Base-by-base conservation (phyloP, 64 coral and sea anemone genomes). In the Astreopora myriophthalma region DNA sequence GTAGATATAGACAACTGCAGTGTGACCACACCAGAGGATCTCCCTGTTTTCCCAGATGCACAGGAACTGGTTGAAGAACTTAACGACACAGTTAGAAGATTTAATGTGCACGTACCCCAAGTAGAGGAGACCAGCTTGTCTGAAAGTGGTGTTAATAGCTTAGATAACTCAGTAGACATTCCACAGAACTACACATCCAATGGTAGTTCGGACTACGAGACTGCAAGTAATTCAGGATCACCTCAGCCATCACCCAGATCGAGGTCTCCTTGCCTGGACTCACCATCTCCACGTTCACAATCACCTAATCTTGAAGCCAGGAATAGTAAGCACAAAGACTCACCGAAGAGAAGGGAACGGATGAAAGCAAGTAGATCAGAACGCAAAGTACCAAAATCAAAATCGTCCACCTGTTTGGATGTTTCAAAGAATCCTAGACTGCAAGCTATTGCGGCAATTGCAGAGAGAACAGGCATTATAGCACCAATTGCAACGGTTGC, bases 381-480 rank as follows among this genome's bases (percentile, higher is more conserved):
- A 26, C n/a, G 71, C 22, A 96, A 80, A 90, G 95, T 92, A 17
- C 66, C 87, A 4, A 98, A 94, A 25, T 98, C 96, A 30, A 98
- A 98, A 78, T 98, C 96, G 3, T 94, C 96, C 25, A 92, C 96
- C 8, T 84, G 71, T 65, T 94, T 98, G 72, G 96, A 98, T 85
- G 16, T 98, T 26, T 92, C 96, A 48, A 98, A 98, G 34, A 98
- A 98, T 71, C 96, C 96, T 46, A 89, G 96, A 44, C 74, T 98
- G 3, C 93, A 88, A 85, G 96, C 96, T 57, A 98, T 98, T 72
- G 96, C 96, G 3, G 96, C 96, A 33, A 98, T 98, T 60, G 96
- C 96, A 65, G 96, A 98, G 58, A 86, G 96, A 85, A 98, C 96
- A 69, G 96, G 96, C 2, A 98, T 98, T 66, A 88, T 98, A 32